These are phyloP conservation scores for Hiodon alosoides DNA, from an alignment of 2,113 vertebrate species.

Conservation along the genomic window DNA sequence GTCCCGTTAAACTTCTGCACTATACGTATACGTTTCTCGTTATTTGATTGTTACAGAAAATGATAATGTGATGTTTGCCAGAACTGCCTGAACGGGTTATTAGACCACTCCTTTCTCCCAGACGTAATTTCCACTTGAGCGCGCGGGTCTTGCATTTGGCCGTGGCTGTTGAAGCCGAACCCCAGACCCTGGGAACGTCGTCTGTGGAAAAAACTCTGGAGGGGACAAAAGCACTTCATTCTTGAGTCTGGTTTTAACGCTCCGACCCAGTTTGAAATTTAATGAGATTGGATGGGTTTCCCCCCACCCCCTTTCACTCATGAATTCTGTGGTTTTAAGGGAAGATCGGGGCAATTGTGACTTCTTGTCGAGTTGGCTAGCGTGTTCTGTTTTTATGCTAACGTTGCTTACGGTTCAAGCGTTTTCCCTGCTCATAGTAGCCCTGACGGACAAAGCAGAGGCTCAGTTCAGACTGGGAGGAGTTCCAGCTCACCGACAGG, in stretches of 20 bases:
- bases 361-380: not conserved
- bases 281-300: not conserved
- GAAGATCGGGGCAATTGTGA: not conserved
- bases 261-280: constrained; percentile 6
- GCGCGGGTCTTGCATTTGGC: not conserved
- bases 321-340: no score
- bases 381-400: not conserved
- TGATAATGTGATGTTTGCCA: no score
- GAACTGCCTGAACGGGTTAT: no score
- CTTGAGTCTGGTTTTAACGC: not conserved
- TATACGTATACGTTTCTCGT: no score
- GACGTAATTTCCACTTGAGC: not conserved
- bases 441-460: not conserved
- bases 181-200: not conserved
- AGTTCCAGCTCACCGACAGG: not conserved
- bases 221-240: not conserved
- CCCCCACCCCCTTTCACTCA: no score
- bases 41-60: no score
- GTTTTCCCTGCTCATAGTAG: not conserved
- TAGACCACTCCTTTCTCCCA: no score
- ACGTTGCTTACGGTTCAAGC: not conserved
- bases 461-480: not conserved
- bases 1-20: no score
- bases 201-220: not conserved
- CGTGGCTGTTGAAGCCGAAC: not conserved